Percentiles rank a stretch among this genome's conserved stretches.
Evolutionary conservation across 1,140 invertebrate species (phyloP).

Genomic region (Drosophila virilis): DNA sequence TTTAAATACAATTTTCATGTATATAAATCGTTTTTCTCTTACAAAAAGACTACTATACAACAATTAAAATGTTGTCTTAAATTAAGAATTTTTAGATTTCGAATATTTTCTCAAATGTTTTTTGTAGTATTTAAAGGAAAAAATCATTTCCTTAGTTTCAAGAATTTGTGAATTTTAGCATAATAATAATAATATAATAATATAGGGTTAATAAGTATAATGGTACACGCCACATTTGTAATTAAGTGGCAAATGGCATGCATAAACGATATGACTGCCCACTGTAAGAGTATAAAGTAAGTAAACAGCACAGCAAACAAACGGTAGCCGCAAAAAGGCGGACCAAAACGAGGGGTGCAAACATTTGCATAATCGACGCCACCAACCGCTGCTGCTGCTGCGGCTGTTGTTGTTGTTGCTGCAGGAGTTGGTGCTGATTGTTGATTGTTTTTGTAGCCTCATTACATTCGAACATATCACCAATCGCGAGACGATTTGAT

Average conservation of each 20-base stretch:
- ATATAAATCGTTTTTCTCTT: too few relatives aligned
- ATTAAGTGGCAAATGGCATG: neutral
- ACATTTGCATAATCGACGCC: slow-evolving; percentile 73
- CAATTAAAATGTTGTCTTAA: too few relatives aligned
- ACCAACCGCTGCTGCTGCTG: slow-evolving; percentile 12
- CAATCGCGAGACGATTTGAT: slow-evolving; percentile 71
- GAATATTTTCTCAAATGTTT: too few relatives aligned
- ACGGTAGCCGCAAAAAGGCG: slow-evolving; percentile 19
- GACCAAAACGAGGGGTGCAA: slow-evolving; percentile 14
- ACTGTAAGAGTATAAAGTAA: neutral
- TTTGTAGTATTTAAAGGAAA: too few relatives aligned
- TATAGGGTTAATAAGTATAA: neutral
- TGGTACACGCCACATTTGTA: too few relatives aligned
- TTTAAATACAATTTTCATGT: too few relatives aligned
- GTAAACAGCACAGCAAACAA: neutral
- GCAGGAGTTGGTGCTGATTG: slow-evolving; percentile 57
- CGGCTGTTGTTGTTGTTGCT: slow-evolving; percentile 31
- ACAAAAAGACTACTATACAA: too few relatives aligned
- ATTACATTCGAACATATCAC: slow-evolving; percentile 79
- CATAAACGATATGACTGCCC: neutral
- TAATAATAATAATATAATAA: neutral
- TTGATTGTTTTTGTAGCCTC: slow-evolving; percentile 57
- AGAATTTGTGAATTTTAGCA: too few relatives aligned
- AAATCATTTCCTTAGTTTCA: too few relatives aligned
- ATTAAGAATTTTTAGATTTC: too few relatives aligned